Evolutionary conservation across 2,888 invertebrate species (phyloP).

Genomic region (Lymantria dispar): DNA sequence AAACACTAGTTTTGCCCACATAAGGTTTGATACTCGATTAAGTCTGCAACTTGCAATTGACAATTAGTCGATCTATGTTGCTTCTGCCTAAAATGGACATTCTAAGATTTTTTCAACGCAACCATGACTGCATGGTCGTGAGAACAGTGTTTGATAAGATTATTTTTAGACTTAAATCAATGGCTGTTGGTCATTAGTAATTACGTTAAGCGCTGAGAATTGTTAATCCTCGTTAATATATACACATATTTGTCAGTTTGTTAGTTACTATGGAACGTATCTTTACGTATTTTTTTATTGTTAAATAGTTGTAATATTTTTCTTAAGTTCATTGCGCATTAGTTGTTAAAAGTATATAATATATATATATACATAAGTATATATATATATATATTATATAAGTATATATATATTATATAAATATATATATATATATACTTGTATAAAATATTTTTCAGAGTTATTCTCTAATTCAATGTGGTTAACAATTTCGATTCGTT

Average conservation of each 20-base stretch:
- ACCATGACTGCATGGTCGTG: constrained; percentile 35
- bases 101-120: constrained; percentile 23
- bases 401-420: too few relatives aligned
- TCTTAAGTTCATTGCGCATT: too few relatives aligned
- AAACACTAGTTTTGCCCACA: constrained; percentile 6
- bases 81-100: constrained; percentile 57
- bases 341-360: too few relatives aligned
- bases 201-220: constrained; percentile 1
- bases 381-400: too few relatives aligned
- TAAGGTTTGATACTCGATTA: constrained; percentile 2
- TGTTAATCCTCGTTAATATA: constrained; percentile 5
- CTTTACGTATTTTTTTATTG: too few relatives aligned
- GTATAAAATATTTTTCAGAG: too few relatives aligned
- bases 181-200: constrained; percentile 6
- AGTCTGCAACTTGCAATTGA: constrained; percentile 10
- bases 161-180: constrained; percentile 15
- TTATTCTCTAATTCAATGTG: too few relatives aligned
- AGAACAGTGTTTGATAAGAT: constrained; percentile 29
- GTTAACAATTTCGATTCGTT: too few relatives aligned
- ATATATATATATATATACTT: too few relatives aligned
- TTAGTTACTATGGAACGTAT: not conserved
- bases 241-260: not conserved
- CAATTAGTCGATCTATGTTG: constrained; percentile 39
- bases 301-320: too few relatives aligned
- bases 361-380: too few relatives aligned